A percentile compares a stretch with the other conserved stretches of the same genome.
Conservation (phyloP, 2,113 vertebrate species). For the Clinocottus analis region DNA sequence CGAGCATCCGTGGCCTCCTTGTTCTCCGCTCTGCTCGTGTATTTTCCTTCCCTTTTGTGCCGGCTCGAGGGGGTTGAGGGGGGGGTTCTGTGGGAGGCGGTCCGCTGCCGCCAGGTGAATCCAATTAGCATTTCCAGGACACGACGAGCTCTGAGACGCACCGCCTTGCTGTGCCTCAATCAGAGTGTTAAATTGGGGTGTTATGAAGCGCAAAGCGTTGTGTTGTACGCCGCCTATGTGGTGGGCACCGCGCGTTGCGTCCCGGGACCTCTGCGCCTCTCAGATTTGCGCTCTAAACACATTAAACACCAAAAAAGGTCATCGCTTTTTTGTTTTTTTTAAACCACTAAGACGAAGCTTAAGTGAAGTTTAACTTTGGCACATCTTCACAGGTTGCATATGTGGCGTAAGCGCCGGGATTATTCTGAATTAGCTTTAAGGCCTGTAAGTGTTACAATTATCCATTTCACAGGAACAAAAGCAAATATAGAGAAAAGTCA, state of each 20-base stretch:
- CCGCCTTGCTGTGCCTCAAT: slow-evolving; percentile 70
- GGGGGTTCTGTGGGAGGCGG: slow-evolving; percentile 55
- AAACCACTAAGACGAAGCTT: not conserved
- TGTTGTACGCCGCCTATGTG: slow-evolving; percentile 33
- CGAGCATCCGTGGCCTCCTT: slow-evolving; percentile 28
- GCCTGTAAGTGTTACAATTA: not conserved
- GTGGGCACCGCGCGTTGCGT: slow-evolving; percentile 25
- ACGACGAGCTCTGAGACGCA: slow-evolving; percentile 52
- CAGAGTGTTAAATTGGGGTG: slow-evolving; percentile 79
- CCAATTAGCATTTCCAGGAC: slow-evolving; percentile 73
- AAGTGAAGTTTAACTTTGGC: not conserved
- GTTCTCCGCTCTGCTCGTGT: slow-evolving; percentile 25
- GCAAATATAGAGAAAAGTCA: not conserved
- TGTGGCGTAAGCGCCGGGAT: not conserved
- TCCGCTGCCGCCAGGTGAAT: slow-evolving; percentile 78
- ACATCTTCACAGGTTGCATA: not conserved
- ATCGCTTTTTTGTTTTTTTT: not conserved
- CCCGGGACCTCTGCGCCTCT: slow-evolving; percentile 1
- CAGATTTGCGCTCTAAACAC: slow-evolving; percentile 2
- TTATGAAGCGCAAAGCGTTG: slow-evolving; percentile 39
- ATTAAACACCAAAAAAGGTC: slow-evolving; percentile 3
- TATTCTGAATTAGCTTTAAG: not conserved
- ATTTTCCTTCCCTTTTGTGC: slow-evolving; percentile 52
- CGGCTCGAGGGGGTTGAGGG: no score
- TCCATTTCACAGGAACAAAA: not conserved